These are phyloP conservation scores for Drosophila kurseongensis DNA, from an alignment of 1,140 invertebrate species.

Conservation along the genomic window DNA sequence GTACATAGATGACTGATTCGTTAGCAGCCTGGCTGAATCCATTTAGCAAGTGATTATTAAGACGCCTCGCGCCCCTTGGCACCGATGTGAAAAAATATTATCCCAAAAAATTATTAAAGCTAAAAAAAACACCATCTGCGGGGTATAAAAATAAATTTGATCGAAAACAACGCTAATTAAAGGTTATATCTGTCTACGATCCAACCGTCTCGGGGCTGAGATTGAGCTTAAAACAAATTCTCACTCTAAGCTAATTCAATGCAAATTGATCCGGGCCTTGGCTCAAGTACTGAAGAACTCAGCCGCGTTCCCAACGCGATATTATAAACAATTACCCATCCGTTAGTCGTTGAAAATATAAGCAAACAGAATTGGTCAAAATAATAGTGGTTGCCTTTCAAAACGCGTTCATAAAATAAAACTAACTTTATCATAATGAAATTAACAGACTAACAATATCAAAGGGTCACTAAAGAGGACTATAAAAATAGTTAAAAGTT, in stretches of 20 bases:
- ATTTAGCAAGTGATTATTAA: constrained; percentile 77
- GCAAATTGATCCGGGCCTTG: constrained; percentile 67
- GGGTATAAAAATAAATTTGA: constrained; percentile 63
- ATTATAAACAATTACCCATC: constrained; percentile 45
- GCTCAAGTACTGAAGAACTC: constrained; percentile 31
- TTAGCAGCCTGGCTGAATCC: constrained; percentile 48
- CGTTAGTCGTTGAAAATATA: constrained; percentile 15
- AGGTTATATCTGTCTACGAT: constrained; percentile 52
- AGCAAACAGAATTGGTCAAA: neutral
- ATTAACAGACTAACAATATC: neutral
- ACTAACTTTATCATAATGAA: neutral
- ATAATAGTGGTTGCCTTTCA: neutral
- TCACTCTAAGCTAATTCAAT: constrained; percentile 55
- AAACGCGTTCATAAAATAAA: neutral
- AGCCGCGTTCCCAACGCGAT: constrained; percentile 16
- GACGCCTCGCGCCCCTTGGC: constrained; percentile 55
- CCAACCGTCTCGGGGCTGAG: neutral
- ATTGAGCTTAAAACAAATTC: constrained; percentile 23
- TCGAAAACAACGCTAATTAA: constrained; percentile 69
- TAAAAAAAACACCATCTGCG: constrained; percentile 52
- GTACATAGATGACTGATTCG: constrained; percentile 67
- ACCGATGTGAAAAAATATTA: constrained; percentile 27
- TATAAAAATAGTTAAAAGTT: no score
- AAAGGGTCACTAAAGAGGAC: no score
- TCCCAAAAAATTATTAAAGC: constrained; percentile 13